A percentile compares a stretch with the other conserved stretches of the same genome.
These are phyloP conservation scores for Melangyna quadrimaculata DNA, from an alignment of 2,888 invertebrate species.

Conservation along the genomic window DNA sequence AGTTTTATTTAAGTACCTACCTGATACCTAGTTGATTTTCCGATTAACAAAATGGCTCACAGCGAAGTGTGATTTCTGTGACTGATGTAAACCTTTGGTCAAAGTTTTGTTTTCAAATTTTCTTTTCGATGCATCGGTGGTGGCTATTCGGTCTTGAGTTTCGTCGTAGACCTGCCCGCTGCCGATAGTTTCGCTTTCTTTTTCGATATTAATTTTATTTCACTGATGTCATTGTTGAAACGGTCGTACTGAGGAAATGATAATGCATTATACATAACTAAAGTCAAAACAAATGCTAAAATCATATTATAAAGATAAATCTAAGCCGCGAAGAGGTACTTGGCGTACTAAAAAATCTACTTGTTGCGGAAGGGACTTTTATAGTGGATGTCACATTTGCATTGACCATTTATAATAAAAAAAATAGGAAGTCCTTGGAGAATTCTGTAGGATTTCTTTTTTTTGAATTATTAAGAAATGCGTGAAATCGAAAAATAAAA, in stretches of 20 bases:
- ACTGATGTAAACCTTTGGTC: constrained; percentile 74
- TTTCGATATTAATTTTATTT: constrained; percentile 1
- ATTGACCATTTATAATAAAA: too few species aligned
- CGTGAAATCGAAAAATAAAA: constrained; percentile 78
- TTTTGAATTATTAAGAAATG: constrained; percentile 75
- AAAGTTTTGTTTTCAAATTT: constrained; percentile 23
- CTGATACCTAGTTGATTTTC: constrained; percentile 73
- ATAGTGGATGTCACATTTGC: constrained; percentile 23
- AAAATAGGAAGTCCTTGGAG: not conserved
- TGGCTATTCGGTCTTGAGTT: not conserved
- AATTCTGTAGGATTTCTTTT: not conserved
- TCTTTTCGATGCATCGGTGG: not conserved
- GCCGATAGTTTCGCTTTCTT: not conserved
- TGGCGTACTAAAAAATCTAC: constrained; percentile 38
- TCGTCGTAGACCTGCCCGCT: not conserved
- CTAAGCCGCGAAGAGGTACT: constrained; percentile 20
- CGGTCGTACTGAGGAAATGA: constrained; percentile 12
- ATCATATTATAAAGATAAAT: constrained; percentile 48
- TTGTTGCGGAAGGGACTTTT: constrained; percentile 41
- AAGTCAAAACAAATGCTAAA: constrained; percentile 43
- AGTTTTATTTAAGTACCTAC: constrained; percentile 16
- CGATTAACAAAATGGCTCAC: constrained; percentile 75
- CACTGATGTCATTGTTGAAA: constrained; percentile 6
- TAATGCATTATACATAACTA: constrained; percentile 42
- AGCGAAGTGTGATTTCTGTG: constrained; percentile 75